These are phyloP conservation scores for Drosophila parvula DNA, from an alignment of 1,140 invertebrate species.

Conservation along the genomic window DNA sequence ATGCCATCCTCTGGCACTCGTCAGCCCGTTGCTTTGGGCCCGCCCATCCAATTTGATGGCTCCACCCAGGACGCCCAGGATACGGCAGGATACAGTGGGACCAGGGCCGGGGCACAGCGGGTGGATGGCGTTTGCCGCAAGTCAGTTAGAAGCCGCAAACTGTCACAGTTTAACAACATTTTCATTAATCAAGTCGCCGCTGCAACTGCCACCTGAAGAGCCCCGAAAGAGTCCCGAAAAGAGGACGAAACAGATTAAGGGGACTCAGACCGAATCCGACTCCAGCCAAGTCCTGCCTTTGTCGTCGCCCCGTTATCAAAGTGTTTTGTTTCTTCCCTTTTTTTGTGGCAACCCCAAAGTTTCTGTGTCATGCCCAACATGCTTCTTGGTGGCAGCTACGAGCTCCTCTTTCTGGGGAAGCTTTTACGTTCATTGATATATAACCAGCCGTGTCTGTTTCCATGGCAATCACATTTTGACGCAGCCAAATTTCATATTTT, in stretches of 20 bases:
- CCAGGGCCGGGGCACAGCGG: constrained; percentile 35
- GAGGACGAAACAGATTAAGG: constrained; percentile 33
- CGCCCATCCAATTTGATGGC: constrained; percentile 16
- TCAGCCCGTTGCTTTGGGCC: background rate
- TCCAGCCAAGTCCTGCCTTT: constrained; percentile 10
- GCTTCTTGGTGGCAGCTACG: constrained; percentile 1
- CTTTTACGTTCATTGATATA: constrained; percentile 16
- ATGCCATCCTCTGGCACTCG: constrained; percentile 3
- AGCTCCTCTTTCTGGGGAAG: background rate
- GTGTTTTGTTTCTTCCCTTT: too few species aligned
- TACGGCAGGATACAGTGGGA: background rate
- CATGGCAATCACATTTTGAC: background rate
- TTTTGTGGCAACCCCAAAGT: background rate
- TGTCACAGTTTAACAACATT: constrained; percentile 80
- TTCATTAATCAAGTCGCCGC: constrained; percentile 73
- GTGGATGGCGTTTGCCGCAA: constrained; percentile 45
- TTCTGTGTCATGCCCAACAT: constrained; percentile 16
- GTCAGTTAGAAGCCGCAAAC: constrained; percentile 73
- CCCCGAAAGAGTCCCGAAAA: constrained; percentile 6
- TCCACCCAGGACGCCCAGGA: constrained; percentile 7
- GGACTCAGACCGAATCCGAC: background rate
- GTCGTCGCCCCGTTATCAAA: constrained; percentile 10
- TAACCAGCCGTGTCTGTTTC: constrained; percentile 3
- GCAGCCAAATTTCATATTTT: background rate
- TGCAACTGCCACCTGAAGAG: constrained; percentile 39